Base-by-base conservation (phyloP, 2,113 vertebrate genomes). In the Tylochromis polylepis region DNA sequence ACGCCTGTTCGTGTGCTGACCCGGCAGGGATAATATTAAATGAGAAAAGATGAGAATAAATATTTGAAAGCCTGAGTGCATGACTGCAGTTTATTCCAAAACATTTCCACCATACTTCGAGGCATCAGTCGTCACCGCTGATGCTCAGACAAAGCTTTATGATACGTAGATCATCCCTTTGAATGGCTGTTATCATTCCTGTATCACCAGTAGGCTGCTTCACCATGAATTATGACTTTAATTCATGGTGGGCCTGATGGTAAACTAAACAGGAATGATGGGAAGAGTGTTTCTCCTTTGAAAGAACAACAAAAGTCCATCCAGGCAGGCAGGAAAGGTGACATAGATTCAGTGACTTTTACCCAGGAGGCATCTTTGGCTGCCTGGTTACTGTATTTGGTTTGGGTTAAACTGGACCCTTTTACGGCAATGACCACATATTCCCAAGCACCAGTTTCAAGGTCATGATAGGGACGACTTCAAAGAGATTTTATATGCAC, bases 131-230 rank as follows among this genome's bases (percentile, higher is more conserved):
- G 51, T 24, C 22, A 9, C 31, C 31, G 3, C 31, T 20, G 34
- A 8, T 36, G 60, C 60, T n/a, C 59, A 11, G 9, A n/a, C 31
- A 62, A 3, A 65, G 6, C 22, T 18, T 46, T 43, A 0, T 72
- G 8, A 27, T 10, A 2, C 12, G 3, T 4, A 24, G n/a, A 49
- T 43, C 24, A 49, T 24, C 22, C 5, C n/a, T 14, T 70, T 70
- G 65, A 0, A 10, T 46, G 67, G 22, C 22, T 20, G 43, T 20
- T 75, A 51, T 51, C 38, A 12, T 51, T 51, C 24, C 24, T 29
- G 43, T 15, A 75, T 0, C 24, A 12, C 41, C 24, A 49, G 43
- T 6, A 75, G 41, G 24, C 43, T 0, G 24, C n/a, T n/a, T n/a
- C n/a, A n/a, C n/a, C n/a, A n/a, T n/a, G n/a, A n/a, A n/a, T n/a